Percentiles rank a stretch among this genome's conserved stretches.
Conservation (phyloP, 2,113 vertebrate species). For the Tetrao urogallus region DNA sequence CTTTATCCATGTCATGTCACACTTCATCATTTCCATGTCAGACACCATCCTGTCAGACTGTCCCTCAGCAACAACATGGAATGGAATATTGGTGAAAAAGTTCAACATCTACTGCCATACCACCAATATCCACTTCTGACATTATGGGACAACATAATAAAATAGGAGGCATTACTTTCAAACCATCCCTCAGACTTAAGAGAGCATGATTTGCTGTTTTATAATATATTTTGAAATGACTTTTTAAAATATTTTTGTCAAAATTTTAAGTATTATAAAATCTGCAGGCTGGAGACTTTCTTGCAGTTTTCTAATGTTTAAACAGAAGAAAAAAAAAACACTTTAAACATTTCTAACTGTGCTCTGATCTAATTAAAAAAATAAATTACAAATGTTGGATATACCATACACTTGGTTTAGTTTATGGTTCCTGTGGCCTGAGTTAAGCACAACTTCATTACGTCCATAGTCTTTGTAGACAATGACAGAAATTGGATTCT, state of each 20-base stretch:
- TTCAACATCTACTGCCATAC: background rate
- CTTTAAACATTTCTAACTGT: slow-evolving; percentile 18
- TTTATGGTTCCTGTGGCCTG: background rate
- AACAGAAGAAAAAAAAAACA: background rate
- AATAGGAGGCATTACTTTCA: background rate
- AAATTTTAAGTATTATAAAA: background rate
- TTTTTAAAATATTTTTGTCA: background rate
- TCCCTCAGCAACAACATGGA: background rate
- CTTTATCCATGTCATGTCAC: no score
- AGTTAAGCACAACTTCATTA: background rate
- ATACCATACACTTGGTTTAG: background rate
- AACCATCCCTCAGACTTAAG: no score
- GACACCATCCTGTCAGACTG: background rate
- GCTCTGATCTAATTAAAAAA: slow-evolving; percentile 15
- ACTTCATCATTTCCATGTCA: background rate
- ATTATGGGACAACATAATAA: background rate
- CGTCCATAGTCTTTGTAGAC: background rate
- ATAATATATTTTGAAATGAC: slow-evolving; percentile 1
- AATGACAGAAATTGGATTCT: background rate
- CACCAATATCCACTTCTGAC: background rate
- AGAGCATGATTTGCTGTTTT: background rate
- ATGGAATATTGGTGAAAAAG: background rate
- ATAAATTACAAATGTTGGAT: background rate
- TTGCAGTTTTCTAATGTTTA: background rate
- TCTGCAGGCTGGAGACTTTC: background rate